phyloP scores from a whole-genome alignment of 1,140 invertebrate genomes.

The Eciton burchellii region DNA sequence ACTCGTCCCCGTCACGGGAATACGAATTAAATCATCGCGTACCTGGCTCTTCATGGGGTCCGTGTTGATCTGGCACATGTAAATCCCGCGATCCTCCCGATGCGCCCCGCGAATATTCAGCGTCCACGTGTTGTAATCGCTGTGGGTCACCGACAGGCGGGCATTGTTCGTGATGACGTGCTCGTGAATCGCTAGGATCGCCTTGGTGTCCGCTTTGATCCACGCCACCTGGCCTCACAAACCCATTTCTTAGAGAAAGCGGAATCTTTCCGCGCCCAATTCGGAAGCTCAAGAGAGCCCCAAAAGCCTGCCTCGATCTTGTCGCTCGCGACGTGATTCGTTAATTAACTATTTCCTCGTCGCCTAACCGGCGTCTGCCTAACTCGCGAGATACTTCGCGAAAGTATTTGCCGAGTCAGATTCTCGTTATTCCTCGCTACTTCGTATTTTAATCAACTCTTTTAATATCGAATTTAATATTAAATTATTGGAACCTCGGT shows the following conservation, averaged over 20 bases:
- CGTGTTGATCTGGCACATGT: constrained; percentile 97
- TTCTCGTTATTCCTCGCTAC: not conserved
- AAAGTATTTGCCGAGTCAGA: not conserved
- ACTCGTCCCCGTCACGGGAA: too few species aligned
- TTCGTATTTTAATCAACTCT: constrained; percentile 12
- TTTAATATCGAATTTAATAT: not conserved
- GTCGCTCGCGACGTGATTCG: constrained; percentile 13
- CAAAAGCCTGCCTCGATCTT: constrained; percentile 33
- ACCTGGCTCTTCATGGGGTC: constrained; percentile 97
- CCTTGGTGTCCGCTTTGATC: constrained; percentile 97
- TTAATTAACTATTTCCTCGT: constrained; percentile 20
- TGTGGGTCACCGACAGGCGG: constrained; percentile 93
- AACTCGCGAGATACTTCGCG: not conserved
- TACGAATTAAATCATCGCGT: not conserved
- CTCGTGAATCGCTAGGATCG: constrained; percentile 95
- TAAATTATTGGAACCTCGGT: not conserved
- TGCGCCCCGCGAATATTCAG: constrained; percentile 93
- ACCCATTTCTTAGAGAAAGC: constrained; percentile 69
- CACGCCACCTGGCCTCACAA: constrained; percentile 91
- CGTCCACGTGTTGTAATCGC: constrained; percentile 95
- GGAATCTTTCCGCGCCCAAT: constrained; percentile 20
- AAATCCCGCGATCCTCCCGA: constrained; percentile 93
- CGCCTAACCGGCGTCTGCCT: constrained; percentile 1
- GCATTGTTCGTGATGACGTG: constrained; percentile 96
- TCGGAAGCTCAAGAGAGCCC: not conserved